A percentile compares a stretch with the other conserved stretches of the same genome.
Evolutionary conservation across 2,888 invertebrate genomes (phyloP).

Genomic region (Phyto melanocephala): DNA sequence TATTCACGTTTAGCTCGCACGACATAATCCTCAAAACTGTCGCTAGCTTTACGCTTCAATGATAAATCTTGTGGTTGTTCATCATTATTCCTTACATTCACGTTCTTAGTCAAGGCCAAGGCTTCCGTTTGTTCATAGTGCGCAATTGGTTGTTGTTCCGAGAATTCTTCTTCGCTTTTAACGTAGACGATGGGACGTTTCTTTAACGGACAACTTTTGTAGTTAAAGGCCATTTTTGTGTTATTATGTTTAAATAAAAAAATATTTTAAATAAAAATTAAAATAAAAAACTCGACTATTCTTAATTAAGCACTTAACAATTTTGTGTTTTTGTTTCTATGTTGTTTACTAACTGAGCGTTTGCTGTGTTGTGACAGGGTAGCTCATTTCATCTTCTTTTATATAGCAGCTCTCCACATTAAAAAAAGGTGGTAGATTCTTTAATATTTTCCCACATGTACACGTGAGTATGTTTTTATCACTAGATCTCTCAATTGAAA

Average conservation of each 20-base stretch:
- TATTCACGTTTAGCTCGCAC: constrained; percentile 73
- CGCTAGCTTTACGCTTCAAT: constrained; percentile 73
- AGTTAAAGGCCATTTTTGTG: constrained; percentile 79
- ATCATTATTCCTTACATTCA: constrained; percentile 52
- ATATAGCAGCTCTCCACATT: constrained; percentile 67
- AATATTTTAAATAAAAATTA: constrained; percentile 20
- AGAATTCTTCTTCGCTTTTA: constrained; percentile 81
- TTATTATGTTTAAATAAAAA: constrained; percentile 37
- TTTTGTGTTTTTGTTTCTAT: not conserved
- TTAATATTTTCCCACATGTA: constrained; percentile 61
- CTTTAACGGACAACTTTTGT: constrained; percentile 93
- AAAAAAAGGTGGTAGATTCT: constrained; percentile 69
- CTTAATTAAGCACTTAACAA: constrained; percentile 10
- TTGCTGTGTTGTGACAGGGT: constrained; percentile 77
- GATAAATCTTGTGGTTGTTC: constrained; percentile 77
- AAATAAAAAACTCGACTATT: constrained; percentile 27
- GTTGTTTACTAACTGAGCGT: constrained; percentile 74
- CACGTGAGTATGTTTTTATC: constrained; percentile 49
- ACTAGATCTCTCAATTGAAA: constrained; percentile 12
- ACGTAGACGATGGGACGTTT: constrained; percentile 90
- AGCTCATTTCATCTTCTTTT: constrained; percentile 71
- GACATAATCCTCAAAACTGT: constrained; percentile 68
- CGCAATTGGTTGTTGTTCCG: not conserved
- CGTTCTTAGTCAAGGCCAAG: constrained; percentile 69
- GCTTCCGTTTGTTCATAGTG: constrained; percentile 65